Evolutionary conservation across 2,888 invertebrate genomes (phyloP), one percentile per base, ranked within the genome.

Genomic region (Rhorus exstirpatorius): DNA sequence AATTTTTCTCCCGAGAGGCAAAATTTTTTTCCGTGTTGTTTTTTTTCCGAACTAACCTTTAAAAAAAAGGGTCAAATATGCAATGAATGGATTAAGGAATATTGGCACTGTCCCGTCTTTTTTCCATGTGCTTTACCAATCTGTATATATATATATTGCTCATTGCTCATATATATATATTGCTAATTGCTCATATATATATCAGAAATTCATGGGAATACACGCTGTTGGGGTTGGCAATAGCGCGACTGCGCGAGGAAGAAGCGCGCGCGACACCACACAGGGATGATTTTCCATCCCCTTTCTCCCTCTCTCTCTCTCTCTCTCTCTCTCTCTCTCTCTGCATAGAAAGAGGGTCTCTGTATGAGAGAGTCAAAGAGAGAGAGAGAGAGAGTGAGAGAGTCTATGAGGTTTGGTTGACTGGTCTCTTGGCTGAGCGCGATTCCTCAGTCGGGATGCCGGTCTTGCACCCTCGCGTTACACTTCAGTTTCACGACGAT

Each of bases 401-500:
- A n/a, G 79, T 55, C 8, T 51, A 68, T 55, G 79, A 63, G 75
- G 60, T 72, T 49, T 60, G 68, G 71, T 51, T 46, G 71, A 79
- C 76, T 58, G 38, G 75, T 75, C 61, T 71, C 58, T 61, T 46
- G 63, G 79, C 75, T 70, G 81, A 87, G 83, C 84, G 89, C 86
- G 87, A 87, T 86, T 86, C 87, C 88, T 91, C 91, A 93, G 92
- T 93, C 92, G 92, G 90, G 91, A 93, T 93, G 92, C 92, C 91
- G 92, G 89, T 89, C 91, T 90, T 89, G 92, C 88, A 91, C 88
- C 88, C 88, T 89, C 90, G 89, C 88, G 90, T 86, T 75, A 74
- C 83, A 83, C 87, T 87, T 83, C 86, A 88, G 83, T 88, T 72
- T 83, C 81, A 84, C 85, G 88, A 90, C 88, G 90, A 91, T 91